Percentiles rank a stretch among this genome's conserved stretches.
Conservation (phyloP, 1,140 invertebrate genomes). For the Pomacea maculata region DNA sequence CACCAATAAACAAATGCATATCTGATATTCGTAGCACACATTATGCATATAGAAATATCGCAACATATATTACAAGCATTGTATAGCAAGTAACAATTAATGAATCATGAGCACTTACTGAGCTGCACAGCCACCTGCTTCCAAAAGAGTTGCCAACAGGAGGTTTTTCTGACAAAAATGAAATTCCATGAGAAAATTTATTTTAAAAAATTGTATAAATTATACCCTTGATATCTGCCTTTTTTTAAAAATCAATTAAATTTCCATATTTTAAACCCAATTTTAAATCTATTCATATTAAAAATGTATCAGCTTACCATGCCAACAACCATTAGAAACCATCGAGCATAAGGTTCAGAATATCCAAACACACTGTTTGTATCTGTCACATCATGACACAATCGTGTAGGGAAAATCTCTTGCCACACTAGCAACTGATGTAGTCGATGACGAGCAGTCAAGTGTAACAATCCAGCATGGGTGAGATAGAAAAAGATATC, state of each 20-base stretch:
- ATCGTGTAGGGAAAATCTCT: conserved; percentile 59
- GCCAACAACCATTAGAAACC: conserved; percentile 59
- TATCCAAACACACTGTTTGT: conserved; percentile 49
- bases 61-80: too few relatives aligned
- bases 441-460: conserved; percentile 51
- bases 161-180: conserved; percentile 48
- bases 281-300: neutral
- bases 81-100: neutral
- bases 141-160: conserved; percentile 50
- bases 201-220: too few relatives aligned
- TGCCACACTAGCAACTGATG: conserved; percentile 64
- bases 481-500: conserved; percentile 58
- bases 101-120: conserved; percentile 35
- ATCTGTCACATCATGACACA: conserved; percentile 40
- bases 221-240: neutral
- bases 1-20: too few relatives aligned
- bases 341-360: conserved; percentile 52
- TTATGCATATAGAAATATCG: too few relatives aligned
- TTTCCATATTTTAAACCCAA: neutral
- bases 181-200: conserved; percentile 2
- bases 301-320: conserved; percentile 51
- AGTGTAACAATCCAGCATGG: conserved; percentile 57
- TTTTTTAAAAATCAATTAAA: neutral
- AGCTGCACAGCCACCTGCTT: conserved; percentile 51
- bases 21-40: too few relatives aligned